phyloP scores from a whole-genome alignment of 2,113 vertebrate genomes.

The Colistium nudipinnis region DNA sequence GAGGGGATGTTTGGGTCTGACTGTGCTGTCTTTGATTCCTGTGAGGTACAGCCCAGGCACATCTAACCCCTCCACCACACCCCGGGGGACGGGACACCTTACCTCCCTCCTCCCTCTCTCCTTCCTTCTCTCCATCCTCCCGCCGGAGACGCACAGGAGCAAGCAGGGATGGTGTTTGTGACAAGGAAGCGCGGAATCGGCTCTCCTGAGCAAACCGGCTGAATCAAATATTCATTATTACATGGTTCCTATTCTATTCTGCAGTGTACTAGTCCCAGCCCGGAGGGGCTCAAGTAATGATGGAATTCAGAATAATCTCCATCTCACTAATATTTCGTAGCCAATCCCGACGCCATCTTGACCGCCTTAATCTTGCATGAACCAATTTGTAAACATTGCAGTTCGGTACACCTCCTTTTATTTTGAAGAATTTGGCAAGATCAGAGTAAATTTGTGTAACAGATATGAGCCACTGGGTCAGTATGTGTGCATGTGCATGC shows the following conservation, averaged over 20 bases:
- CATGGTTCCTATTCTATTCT: slow-evolving; percentile 8
- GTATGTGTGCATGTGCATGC: slow-evolving; percentile 3
- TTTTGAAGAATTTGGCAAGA: slow-evolving; percentile 15
- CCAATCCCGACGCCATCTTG: not conserved
- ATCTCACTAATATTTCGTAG: slow-evolving; percentile 21
- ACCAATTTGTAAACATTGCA: slow-evolving; percentile 13
- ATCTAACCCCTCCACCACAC: slow-evolving; percentile 48
- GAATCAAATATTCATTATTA: slow-evolving; percentile 33
- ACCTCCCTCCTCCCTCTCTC: slow-evolving; percentile 24
- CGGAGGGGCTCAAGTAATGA: slow-evolving; percentile 1
- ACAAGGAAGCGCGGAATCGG: not conserved
- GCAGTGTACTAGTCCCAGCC: not conserved
- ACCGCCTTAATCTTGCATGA: not conserved
- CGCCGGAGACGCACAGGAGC: slow-evolving; percentile 10
- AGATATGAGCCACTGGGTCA: slow-evolving; percentile 10
- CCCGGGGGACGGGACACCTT: slow-evolving; percentile 46
- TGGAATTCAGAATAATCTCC: not conserved
- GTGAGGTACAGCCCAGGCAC: slow-evolving; percentile 45
- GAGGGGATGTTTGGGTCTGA: slow-evolving; percentile 48
- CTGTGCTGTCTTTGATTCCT: slow-evolving; percentile 57
- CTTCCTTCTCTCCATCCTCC: slow-evolving; percentile 9
- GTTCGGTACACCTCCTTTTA: slow-evolving; percentile 12
- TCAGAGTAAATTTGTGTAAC: not conserved
- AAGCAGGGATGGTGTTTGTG: not conserved
- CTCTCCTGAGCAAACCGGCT: not conserved